Conservation (phyloP, 2,888 invertebrate species). For the Mythimna pallens region DNA sequence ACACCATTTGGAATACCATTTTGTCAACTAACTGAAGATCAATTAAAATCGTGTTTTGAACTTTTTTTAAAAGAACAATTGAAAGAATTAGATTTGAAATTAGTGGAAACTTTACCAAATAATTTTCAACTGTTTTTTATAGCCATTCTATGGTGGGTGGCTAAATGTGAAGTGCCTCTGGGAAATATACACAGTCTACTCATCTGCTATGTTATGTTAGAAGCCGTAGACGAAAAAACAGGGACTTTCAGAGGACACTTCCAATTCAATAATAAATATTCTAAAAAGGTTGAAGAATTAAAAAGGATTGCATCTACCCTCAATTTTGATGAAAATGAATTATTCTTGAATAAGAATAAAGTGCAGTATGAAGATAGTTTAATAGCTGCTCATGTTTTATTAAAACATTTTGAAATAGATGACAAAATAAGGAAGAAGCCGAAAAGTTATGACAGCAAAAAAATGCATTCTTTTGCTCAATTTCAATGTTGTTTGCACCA, state of each 20-base stretch:
- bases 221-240: slow-evolving; percentile 90
- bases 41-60: slow-evolving; percentile 82
- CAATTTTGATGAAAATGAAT: slow-evolving; percentile 67
- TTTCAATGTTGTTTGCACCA: slow-evolving; percentile 92
- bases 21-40: slow-evolving; percentile 73
- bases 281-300: slow-evolving; percentile 79
- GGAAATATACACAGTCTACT: slow-evolving; percentile 91
- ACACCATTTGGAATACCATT: slow-evolving; percentile 73
- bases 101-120: slow-evolving; percentile 86
- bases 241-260: slow-evolving; percentile 88
- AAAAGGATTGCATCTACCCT: slow-evolving; percentile 60
- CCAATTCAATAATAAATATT: slow-evolving; percentile 86
- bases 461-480: slow-evolving; percentile 92
- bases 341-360: slow-evolving; percentile 85
- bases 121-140: slow-evolving; percentile 91
- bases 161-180: slow-evolving; percentile 80
- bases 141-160: slow-evolving; percentile 91
- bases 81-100: slow-evolving; percentile 73
- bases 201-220: slow-evolving; percentile 90
- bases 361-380: slow-evolving; percentile 91
- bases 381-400: slow-evolving; percentile 89
- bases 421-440: slow-evolving; percentile 87
- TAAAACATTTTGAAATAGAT: slow-evolving; percentile 91
- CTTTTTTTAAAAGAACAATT: slow-evolving; percentile 87
- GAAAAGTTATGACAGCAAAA: slow-evolving; percentile 89